phyloP scores from a whole-genome alignment of 2,888 invertebrate genomes.

The Tortrix viridana region DNA sequence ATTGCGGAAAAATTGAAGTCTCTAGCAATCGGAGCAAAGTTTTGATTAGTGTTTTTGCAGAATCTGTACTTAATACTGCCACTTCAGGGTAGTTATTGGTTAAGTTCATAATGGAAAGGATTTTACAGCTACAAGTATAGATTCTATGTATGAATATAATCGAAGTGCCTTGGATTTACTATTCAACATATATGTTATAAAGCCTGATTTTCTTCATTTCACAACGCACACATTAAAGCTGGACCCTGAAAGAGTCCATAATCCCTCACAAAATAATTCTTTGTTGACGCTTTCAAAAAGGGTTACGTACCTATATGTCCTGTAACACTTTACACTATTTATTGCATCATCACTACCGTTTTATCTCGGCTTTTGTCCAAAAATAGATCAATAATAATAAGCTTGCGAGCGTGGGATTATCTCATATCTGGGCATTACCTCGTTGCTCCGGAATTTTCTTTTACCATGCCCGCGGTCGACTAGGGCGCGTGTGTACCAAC shows the following conservation, averaged over 20 bases:
- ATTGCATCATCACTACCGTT: conserved; percentile 9
- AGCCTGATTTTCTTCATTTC: not conserved
- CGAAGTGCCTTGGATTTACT: not conserved
- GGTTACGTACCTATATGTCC: not conserved
- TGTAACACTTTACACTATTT: not conserved
- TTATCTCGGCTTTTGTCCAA: conserved; percentile 1
- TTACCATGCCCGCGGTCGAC: conserved; percentile 75
- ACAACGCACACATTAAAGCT: not conserved
- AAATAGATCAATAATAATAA: conserved; percentile 22
- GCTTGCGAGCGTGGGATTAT: conserved; percentile 16
- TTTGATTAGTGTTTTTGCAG: conserved; percentile 10
- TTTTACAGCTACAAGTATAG: not conserved
- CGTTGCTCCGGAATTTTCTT: conserved; percentile 44
- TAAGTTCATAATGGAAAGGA: not conserved
- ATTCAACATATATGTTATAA: not conserved
- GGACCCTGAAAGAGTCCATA: not conserved
- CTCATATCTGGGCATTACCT: conserved; percentile 45
- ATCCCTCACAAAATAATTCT: too few species aligned
- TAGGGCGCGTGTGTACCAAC: conserved; percentile 73
- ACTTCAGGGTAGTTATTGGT: not conserved
- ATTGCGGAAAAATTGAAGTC: conserved; percentile 5
- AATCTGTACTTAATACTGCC: not conserved
- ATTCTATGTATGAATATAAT: not conserved
- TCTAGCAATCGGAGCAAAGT: conserved; percentile 5
- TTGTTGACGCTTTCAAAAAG: too few species aligned